phyloP scores from a whole-genome alignment of 2,797 vertebrate genomes.

The Scarus forsteni region DNA sequence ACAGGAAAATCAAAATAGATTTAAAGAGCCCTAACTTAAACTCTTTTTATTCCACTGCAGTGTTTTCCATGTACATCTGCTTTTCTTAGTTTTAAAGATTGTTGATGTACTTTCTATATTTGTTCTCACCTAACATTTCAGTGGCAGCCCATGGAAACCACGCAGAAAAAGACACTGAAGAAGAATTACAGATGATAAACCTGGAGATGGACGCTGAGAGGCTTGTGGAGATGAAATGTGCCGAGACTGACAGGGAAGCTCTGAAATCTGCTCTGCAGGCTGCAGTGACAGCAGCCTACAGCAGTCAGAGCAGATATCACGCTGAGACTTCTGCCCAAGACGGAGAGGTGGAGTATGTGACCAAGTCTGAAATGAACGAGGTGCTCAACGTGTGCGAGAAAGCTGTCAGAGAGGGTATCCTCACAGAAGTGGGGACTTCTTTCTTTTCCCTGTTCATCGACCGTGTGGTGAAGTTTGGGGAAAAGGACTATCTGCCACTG shows the following conservation, averaged over 20 bases:
- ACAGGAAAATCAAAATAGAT: too few relatives aligned
- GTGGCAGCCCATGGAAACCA: conserved; percentile 71
- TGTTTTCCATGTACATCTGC: not conserved
- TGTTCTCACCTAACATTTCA: conserved; percentile 42
- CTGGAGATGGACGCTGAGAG: conserved; percentile 84
- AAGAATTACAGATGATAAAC: conserved; percentile 80
- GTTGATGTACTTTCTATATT: not conserved
- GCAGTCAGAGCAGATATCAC: conserved; percentile 71
- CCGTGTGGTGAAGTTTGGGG: conserved; percentile 80
- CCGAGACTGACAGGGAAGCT: conserved; percentile 85
- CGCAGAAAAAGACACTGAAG: conserved; percentile 80
- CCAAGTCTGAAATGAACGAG: conserved; percentile 88
- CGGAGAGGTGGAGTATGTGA: conserved; percentile 85
- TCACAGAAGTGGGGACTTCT: conserved; percentile 82
- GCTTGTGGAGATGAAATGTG: conserved; percentile 80
- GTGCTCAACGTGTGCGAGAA: conserved; percentile 86
- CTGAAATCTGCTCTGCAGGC: conserved; percentile 84
- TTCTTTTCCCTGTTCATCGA: conserved; percentile 88
- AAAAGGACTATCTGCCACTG: conserved; percentile 81
- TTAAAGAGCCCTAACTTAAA: too few relatives aligned
- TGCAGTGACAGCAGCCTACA: conserved; percentile 76
- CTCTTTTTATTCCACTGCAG: not conserved
- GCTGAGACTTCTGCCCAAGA: conserved; percentile 69
- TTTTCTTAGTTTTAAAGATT: not conserved
- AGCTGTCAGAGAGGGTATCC: conserved; percentile 81